Evolutionary conservation across 1,140 invertebrate genomes (phyloP).

Genomic region (Drosophila mayri): DNA sequence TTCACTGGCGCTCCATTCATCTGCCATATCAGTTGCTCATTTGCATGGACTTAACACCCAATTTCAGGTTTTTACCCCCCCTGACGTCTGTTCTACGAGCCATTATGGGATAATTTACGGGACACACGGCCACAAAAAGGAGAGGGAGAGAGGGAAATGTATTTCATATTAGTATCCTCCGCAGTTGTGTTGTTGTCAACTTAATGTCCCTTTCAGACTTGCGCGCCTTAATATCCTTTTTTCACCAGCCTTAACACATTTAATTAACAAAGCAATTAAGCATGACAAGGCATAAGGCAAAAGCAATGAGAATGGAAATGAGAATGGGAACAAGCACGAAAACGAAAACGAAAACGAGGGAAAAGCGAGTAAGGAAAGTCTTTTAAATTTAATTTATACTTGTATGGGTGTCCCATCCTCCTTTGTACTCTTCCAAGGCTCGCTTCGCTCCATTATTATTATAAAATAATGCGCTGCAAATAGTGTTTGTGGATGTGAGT

Average conservation of each 20-base stretch:
- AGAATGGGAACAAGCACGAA: constrained; percentile 8
- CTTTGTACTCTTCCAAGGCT: constrained; percentile 5
- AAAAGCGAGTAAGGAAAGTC: constrained; percentile 51
- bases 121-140: constrained; percentile 15
- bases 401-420: constrained; percentile 14
- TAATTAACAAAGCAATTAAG: constrained; percentile 84
- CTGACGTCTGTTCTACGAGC: constrained; percentile 40
- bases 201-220: constrained; percentile 74
- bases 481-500: constrained; percentile 40
- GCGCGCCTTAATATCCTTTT: constrained; percentile 71
- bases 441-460: constrained; percentile 51
- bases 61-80: constrained; percentile 35
- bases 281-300: constrained; percentile 76
- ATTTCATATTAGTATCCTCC: constrained; percentile 72
- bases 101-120: constrained; percentile 76
- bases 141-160: constrained; percentile 32
- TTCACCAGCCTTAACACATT: constrained; percentile 73
- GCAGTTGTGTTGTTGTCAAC: constrained; percentile 65
- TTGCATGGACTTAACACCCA: constrained; percentile 67
- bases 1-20: constrained; percentile 23
- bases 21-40: constrained; percentile 61
- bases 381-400: constrained; percentile 79
- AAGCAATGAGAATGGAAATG: constrained; percentile 58
- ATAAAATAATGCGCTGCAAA: constrained; percentile 57
- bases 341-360: constrained; percentile 2